phyloP scores from a whole-genome alignment of 2,888 invertebrate genomes.

The Acanthopleura granulata region DNA sequence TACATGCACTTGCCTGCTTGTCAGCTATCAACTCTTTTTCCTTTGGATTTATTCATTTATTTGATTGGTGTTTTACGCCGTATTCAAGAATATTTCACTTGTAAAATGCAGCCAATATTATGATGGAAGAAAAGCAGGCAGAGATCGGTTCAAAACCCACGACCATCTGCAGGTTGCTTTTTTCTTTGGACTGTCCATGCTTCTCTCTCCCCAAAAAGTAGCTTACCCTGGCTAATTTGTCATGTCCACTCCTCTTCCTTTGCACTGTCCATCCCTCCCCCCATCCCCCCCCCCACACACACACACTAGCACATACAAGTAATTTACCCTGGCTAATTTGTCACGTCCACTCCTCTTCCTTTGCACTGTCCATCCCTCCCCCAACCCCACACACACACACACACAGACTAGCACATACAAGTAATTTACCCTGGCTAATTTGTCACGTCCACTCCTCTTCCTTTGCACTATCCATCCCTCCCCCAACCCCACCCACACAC shows the following conservation, averaged over 20 bases:
- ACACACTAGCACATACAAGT: background rate
- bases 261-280: constrained; percentile 90
- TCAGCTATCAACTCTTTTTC: constrained; percentile 94
- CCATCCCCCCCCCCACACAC: no score
- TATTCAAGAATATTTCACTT: no score
- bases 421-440: constrained; percentile 83
- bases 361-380: constrained; percentile 90
- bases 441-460: constrained; percentile 95
- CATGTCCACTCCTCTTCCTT: constrained; percentile 94
- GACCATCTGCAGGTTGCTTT: no score
- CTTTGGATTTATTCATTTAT: no score
- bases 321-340: constrained; percentile 85
- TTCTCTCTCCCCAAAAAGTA: no score
- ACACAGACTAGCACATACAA: background rate
- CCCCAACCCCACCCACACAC: constrained; percentile 80
- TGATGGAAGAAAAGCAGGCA: no score
- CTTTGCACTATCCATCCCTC: constrained; percentile 92
- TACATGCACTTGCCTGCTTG: constrained; percentile 85
- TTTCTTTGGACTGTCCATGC: no score
- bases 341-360: constrained; percentile 94
- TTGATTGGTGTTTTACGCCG: no score
- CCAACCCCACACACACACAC: no score
- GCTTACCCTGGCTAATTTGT: constrained; percentile 88
- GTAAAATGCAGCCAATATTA: no score
- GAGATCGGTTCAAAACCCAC: no score